These are phyloP conservation scores for Platyscapa corneri DNA, from an alignment of 1,140 invertebrate genomes.

Conservation along the genomic window DNA sequence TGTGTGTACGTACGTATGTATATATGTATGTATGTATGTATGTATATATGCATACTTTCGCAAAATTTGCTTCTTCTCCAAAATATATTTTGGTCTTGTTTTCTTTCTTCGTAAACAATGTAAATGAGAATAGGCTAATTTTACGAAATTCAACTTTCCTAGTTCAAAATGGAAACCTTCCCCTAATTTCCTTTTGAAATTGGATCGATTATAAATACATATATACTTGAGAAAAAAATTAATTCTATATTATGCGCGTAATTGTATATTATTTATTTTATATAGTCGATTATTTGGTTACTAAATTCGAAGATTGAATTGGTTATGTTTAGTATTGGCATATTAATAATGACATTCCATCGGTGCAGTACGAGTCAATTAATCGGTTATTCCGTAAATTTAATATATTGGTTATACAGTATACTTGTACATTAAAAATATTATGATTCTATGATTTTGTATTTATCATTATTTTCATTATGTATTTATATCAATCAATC, in stretches of 20 bases:
- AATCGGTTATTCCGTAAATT: not conserved
- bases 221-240: not conserved
- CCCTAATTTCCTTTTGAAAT: conserved; percentile 69
- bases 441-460: not conserved
- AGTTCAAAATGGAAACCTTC: conserved; percentile 69
- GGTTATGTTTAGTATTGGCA: not conserved
- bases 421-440: not conserved
- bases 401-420: not conserved
- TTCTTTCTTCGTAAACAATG: not conserved
- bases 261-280: not conserved
- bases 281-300: not conserved
- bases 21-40: not conserved
- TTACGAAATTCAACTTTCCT: conserved; percentile 19
- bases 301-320: conserved; percentile 3
- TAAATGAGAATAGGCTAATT: not conserved
- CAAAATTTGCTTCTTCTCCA: not conserved
- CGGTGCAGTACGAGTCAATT: not conserved
- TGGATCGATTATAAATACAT: conserved; percentile 35
- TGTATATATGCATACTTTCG: not conserved
- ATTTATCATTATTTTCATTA: not conserved
- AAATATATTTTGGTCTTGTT: not conserved
- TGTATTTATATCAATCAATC: not conserved
- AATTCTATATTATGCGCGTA: not conserved
- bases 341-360: not conserved
- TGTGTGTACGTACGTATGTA: not conserved